phyloP scores from a whole-genome alignment of 2,888 invertebrate genomes.

The Torymus texanus region DNA sequence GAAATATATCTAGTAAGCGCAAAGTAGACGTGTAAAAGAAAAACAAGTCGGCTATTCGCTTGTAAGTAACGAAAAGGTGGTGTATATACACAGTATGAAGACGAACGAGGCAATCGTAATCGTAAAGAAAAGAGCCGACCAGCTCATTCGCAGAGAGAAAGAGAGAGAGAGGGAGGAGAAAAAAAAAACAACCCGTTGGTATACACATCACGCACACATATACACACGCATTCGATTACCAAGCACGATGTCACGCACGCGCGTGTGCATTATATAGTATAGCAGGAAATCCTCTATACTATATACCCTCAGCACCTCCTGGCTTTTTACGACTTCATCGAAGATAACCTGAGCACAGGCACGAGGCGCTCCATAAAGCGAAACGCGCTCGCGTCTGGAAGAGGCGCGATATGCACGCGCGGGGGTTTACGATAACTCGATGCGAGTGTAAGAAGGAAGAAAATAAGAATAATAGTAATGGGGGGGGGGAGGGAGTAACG shows the following conservation, averaged over 20 bases:
- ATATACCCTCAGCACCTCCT: background rate
- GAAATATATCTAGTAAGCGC: too few species aligned
- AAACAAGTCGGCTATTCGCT: background rate
- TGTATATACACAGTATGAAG: background rate
- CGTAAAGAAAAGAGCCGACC: conserved; percentile 35
- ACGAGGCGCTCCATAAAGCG: conserved; percentile 41
- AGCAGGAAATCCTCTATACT: conserved; percentile 7
- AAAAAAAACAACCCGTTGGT: conserved; percentile 15
- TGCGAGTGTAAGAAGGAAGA: background rate
- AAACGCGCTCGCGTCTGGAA: conserved; percentile 35
- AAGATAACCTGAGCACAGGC: conserved; percentile 34
- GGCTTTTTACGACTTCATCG: conserved; percentile 54
- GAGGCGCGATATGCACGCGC: conserved; percentile 31
- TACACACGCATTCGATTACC: conserved; percentile 25
- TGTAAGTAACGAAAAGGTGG: conserved; percentile 6
- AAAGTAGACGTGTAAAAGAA: too few species aligned
- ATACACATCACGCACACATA: background rate
- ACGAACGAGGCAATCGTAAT: conserved; percentile 37
- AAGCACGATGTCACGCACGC: conserved; percentile 1
- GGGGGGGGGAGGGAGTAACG: too few species aligned
- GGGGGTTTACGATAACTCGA: conserved; percentile 45
- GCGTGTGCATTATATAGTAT: background rate
- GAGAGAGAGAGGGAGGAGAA: too few species aligned
- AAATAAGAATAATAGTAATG: too few species aligned
- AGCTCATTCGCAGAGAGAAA: background rate